Conservation (phyloP, 2,113 vertebrate species). For the Sula dactylatra region DNA sequence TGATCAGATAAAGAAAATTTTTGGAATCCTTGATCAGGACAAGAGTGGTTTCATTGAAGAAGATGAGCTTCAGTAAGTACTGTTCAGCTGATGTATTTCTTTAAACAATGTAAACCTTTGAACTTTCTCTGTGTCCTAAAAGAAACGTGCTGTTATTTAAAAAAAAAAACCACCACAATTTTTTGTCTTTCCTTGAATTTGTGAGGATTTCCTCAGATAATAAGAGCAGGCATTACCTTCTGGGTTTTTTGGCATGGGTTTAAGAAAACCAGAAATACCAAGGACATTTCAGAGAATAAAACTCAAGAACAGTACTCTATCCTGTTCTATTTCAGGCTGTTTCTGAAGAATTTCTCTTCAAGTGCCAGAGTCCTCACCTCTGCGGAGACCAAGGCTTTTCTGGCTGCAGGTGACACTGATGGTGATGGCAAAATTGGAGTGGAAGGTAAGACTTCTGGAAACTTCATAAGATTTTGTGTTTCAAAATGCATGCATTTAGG, state of each 20-base stretch:
- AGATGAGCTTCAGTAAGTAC: slow-evolving; percentile 82
- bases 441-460: slow-evolving; percentile 71
- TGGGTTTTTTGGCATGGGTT: neutral
- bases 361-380: slow-evolving; percentile 78
- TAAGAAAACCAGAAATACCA: neutral
- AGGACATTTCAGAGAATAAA: neutral
- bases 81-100: neutral
- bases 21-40: slow-evolving; percentile 84
- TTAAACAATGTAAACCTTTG: neutral
- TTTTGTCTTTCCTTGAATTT: neutral
- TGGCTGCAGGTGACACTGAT: slow-evolving; percentile 81
- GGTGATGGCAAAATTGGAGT: slow-evolving; percentile 87
- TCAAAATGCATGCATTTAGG: neutral
- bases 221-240: neutral
- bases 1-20: slow-evolving; percentile 78
- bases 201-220: neutral
- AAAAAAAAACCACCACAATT: neutral
- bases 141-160: neutral
- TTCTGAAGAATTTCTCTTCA: slow-evolving; percentile 82
- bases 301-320: neutral
- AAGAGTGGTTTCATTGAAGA: slow-evolving; percentile 85
- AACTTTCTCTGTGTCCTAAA: neutral
- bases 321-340: slow-evolving; percentile 68
- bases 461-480: neutral
- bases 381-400: slow-evolving; percentile 78